Conservation (phyloP, 2,888 invertebrate genomes). For the Halocaridina rubra region DNA sequence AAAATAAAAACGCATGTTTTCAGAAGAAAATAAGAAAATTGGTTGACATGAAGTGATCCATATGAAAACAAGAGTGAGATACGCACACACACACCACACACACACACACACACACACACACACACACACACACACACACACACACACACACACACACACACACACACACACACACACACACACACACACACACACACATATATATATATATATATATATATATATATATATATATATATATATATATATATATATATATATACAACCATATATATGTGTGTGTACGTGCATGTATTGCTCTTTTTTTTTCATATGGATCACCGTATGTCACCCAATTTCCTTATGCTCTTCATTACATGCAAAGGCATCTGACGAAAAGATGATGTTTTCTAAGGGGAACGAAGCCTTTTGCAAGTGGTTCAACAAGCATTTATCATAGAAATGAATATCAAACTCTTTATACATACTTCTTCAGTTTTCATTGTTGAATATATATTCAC, state of each 20-base stretch:
- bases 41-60: no score
- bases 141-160: background rate
- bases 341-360: background rate
- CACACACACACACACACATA: background rate
- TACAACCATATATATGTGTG: no score
- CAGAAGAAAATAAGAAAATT: background rate
- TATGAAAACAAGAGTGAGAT: background rate
- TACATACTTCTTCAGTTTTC: no score
- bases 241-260: constrained; percentile 3
- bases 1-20: background rate
- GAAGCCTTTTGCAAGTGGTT: no score
- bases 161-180: background rate
- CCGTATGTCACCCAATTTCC: background rate
- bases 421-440: no score
- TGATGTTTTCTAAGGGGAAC: no score
- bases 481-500: no score
- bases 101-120: background rate
- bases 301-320: background rate
- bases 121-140: background rate
- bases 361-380: background rate
- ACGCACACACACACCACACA: no score
- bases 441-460: no score
- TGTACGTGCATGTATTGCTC: constrained; percentile 3
- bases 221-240: background rate
- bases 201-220: background rate